Evolutionary conservation across 2,888 invertebrate species (phyloP).

Genomic region (Dorcus parallelipipedus): DNA sequence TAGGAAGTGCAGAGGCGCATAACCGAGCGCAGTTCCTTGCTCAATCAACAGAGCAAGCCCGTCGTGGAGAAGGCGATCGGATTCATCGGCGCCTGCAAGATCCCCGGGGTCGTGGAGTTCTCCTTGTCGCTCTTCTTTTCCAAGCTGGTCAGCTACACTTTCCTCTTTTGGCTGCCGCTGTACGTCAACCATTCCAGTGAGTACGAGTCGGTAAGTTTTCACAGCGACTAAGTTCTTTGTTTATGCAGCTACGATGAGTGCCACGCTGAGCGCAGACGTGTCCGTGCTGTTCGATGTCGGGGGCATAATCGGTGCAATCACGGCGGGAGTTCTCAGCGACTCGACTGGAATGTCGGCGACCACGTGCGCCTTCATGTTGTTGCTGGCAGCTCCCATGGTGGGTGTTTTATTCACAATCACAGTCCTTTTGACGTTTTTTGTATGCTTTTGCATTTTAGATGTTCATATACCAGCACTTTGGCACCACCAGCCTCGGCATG

Average conservation of each 20-base stretch:
- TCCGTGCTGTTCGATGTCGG: conserved; percentile 86
- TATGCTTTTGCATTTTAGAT: conserved; percentile 56
- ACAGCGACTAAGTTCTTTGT: background rate
- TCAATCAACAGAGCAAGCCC: conserved; percentile 23
- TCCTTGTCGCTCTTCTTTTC: conserved; percentile 92
- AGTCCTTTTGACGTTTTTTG: conserved; percentile 8
- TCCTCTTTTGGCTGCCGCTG: conserved; percentile 92
- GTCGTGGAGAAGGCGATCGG: conserved; percentile 63
- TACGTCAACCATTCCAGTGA: conserved; percentile 84
- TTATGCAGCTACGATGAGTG: conserved; percentile 62
- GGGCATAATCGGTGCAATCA: conserved; percentile 84
- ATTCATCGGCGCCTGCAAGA: conserved; percentile 71
- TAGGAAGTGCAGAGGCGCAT: conserved; percentile 42
- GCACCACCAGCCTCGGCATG: conserved; percentile 57
- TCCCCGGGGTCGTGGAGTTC: conserved; percentile 93
- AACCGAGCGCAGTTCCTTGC: conserved; percentile 38
- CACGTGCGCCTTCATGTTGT: conserved; percentile 81
- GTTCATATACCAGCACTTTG: conserved; percentile 73
- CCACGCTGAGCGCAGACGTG: conserved; percentile 69
- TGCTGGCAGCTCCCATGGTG: conserved; percentile 79
- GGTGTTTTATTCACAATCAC: conserved; percentile 15
- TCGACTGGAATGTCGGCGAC: conserved; percentile 77
- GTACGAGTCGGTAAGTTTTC: conserved; percentile 33
- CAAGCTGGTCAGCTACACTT: conserved; percentile 95
- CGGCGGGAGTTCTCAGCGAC: conserved; percentile 85